Conservation (phyloP, 2,113 vertebrate genomes). For the Xiphophorus maculatus region DNA sequence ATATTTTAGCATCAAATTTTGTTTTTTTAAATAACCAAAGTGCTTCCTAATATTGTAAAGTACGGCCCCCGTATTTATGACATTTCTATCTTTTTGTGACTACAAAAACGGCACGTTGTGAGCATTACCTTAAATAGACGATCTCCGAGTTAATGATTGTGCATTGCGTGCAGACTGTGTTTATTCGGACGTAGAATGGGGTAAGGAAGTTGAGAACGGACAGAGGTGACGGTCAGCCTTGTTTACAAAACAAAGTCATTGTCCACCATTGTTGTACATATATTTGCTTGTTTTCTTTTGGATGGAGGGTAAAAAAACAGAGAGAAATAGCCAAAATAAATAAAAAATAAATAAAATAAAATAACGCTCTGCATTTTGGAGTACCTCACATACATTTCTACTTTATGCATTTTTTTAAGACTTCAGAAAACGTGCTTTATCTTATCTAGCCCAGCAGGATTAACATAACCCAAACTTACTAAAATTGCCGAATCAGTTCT, state of each 20-base stretch:
- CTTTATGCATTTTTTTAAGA: no score
- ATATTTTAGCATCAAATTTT: neutral
- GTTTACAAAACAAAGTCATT: conserved; percentile 76
- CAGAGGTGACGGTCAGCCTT: conserved; percentile 72
- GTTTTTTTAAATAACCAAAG: neutral
- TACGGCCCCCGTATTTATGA: neutral
- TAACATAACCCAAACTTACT: no score
- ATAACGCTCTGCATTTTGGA: no score
- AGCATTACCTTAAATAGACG: conserved; percentile 40
- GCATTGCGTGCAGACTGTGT: conserved; percentile 85
- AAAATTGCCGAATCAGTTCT: no score
- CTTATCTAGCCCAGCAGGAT: no score
- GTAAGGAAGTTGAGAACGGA: conserved; percentile 80
- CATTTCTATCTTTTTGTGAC: neutral
- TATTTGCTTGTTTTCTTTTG: conserved; percentile 46
- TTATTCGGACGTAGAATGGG: conserved; percentile 81
- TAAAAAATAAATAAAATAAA: neutral
- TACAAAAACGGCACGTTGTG: conserved; percentile 1
- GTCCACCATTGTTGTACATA: conserved; percentile 30
- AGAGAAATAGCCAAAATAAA: conserved; percentile 3
- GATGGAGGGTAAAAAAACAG: conserved; percentile 53
- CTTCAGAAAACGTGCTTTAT: no score
- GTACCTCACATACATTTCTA: no score
- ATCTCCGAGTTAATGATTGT: conserved; percentile 82
- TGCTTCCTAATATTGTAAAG: neutral